Conservation (phyloP, 2,113 vertebrate genomes). For the Micromys minutus region DNA sequence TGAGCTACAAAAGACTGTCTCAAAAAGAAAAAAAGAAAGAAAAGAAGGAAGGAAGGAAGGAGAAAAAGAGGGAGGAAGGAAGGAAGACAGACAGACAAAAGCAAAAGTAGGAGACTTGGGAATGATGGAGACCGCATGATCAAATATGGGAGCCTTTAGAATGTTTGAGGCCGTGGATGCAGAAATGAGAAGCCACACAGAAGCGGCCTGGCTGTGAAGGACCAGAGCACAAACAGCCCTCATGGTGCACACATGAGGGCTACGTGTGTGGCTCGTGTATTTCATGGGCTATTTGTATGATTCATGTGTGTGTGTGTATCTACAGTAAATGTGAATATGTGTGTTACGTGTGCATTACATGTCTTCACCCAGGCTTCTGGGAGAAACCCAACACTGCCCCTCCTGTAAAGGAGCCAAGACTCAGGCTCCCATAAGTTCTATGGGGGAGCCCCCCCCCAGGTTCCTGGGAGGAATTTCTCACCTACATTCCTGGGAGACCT, state of each 20-base stretch:
- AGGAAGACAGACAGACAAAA: background rate
- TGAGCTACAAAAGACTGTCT: background rate
- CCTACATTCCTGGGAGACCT: background rate
- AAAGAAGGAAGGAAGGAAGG: accelerated
- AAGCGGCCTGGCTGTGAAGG: background rate
- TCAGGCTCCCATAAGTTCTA: background rate
- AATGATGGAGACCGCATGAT: background rate
- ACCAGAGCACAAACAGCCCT: background rate
- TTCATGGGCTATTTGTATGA: too few species aligned
- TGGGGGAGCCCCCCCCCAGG: background rate
- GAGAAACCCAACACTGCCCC: too few species aligned
- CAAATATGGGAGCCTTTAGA: background rate
- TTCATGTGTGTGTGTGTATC: background rate
- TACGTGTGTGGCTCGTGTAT: background rate
- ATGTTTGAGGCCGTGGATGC: background rate
- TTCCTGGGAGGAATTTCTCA: background rate
- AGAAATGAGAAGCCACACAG: background rate
- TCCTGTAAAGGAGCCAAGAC: background rate
- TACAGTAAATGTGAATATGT: background rate
- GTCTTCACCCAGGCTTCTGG: background rate
- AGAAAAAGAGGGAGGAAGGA: accelerated
- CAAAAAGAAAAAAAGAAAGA: too few species aligned
- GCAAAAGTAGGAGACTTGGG: background rate
- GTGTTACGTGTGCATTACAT: background rate
- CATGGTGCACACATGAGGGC: background rate